Base-by-base conservation (phyloP, 2,797 vertebrate species). In the Anabacerthia variegaticeps region DNA sequence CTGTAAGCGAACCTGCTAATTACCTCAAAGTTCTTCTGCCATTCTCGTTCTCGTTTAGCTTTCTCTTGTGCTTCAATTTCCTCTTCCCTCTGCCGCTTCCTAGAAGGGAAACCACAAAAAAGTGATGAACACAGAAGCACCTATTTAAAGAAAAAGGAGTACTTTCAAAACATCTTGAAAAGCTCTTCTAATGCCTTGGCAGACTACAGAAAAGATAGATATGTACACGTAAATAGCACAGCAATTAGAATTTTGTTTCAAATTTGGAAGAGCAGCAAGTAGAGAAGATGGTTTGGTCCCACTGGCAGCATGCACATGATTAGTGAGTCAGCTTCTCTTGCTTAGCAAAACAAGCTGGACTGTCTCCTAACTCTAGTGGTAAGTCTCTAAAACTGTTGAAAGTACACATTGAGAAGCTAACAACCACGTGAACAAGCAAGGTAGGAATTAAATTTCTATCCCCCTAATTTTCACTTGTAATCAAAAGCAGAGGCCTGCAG, bases 1-100 rank as follows among this genome's bases (percentile, higher is more conserved):
- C 73, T 63, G 3, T 19, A 71, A 41, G 2, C 37, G 43, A 34
- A 85, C 9, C 23, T 93, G 43, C 27, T 67, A 48, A 77, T 78
- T 96, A 99, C 99, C 99, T 99, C 99, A 95, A 99, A 99, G 97
- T 99, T 99, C 98, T 99, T 99, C 98, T 99, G 99, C 99, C 99
- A 99, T 77, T 99, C 99, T 92, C 99, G 97, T 30, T 99, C 99
- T 71, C 99, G 97, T 93, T 99, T 99, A 15, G 98, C 99, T 94
- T 99, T 99, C 96, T 99, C 99, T 58, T 99, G 98, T 30, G 98
- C 98, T 95, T 99, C 99, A 20, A 99, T 99, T 97, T 99, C 99
- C 89, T 99, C 99, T 96, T 99, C 99, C 96, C 99, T 98, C 87
- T 99, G 99, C 65, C 99, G 97, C 98, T 99, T 99, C 96, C 99